These are phyloP conservation scores for Pyrgus malvae DNA, from an alignment of 2,888 invertebrate species.

Conservation along the genomic window DNA sequence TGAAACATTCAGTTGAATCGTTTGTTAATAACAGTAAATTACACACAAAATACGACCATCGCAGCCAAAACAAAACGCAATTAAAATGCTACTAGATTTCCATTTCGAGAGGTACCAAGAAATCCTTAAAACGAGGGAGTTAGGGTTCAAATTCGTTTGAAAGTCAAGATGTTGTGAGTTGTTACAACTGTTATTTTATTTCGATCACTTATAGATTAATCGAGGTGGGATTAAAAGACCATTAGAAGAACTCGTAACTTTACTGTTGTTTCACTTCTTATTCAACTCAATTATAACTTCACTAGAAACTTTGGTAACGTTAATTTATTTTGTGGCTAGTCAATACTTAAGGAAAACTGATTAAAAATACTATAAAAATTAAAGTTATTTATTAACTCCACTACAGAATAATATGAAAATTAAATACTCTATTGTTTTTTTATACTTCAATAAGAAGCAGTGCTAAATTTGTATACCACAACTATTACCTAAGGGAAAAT, in stretches of 20 bases:
- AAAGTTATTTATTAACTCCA: too few species aligned
- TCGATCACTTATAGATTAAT: conserved; percentile 4
- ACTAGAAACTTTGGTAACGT: neutral
- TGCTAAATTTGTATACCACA: too few species aligned
- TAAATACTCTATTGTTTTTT: too few species aligned
- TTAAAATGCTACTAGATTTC: neutral
- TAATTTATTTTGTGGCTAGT: too few species aligned
- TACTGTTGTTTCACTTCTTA: neutral
- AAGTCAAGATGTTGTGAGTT: neutral
- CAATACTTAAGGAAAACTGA: too few species aligned
- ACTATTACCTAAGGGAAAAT: too few species aligned
- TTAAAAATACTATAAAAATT: too few species aligned
- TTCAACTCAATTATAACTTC: neutral
- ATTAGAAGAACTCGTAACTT: neutral
- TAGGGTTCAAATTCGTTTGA: neutral
- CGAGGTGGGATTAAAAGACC: neutral
- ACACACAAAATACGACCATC: neutral
- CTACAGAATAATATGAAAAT: too few species aligned
- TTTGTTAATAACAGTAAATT: conserved; percentile 13
- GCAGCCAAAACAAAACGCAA: conserved; percentile 9
- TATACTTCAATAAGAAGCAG: too few species aligned
- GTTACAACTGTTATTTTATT: conserved; percentile 7
- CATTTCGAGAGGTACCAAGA: neutral
- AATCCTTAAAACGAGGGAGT: neutral
- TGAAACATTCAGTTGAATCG: conserved; percentile 9